Conservation (phyloP, 2,113 vertebrate species). For the Gavia stellata region DNA sequence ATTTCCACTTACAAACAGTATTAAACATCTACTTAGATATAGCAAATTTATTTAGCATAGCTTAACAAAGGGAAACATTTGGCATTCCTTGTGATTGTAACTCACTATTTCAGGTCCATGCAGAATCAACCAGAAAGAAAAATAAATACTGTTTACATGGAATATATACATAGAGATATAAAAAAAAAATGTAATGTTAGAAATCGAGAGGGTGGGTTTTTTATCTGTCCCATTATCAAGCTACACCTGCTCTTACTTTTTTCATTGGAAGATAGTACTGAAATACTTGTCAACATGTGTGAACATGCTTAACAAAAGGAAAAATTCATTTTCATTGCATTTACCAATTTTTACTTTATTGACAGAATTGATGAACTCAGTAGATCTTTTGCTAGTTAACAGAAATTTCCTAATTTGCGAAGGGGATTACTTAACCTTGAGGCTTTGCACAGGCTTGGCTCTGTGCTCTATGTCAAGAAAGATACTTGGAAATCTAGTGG, state of each 20-base stretch:
- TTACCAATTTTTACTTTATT: background rate
- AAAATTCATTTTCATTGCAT: background rate
- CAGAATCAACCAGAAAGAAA: background rate
- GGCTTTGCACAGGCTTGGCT: background rate
- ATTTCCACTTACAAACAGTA: background rate
- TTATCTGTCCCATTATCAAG: background rate
- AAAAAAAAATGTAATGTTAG: background rate
- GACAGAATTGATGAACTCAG: background rate
- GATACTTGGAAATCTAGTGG: background rate
- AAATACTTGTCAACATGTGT: rapidly evolving
- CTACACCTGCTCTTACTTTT: background rate
- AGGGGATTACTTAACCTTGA: background rate
- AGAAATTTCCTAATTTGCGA: background rate
- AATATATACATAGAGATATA: background rate
- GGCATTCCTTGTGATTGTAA: background rate
- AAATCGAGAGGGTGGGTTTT: no score
- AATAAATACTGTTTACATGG: background rate
- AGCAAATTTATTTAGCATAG: background rate
- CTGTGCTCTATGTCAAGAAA: background rate
- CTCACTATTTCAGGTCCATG: background rate
- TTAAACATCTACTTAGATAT: background rate
- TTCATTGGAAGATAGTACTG: background rate
- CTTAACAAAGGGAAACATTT: background rate
- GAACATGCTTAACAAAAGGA: background rate
- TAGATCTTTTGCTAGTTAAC: background rate